Evolutionary conservation across 2,888 invertebrate genomes (phyloP).

Genomic region (Prenolepis imparis): DNA sequence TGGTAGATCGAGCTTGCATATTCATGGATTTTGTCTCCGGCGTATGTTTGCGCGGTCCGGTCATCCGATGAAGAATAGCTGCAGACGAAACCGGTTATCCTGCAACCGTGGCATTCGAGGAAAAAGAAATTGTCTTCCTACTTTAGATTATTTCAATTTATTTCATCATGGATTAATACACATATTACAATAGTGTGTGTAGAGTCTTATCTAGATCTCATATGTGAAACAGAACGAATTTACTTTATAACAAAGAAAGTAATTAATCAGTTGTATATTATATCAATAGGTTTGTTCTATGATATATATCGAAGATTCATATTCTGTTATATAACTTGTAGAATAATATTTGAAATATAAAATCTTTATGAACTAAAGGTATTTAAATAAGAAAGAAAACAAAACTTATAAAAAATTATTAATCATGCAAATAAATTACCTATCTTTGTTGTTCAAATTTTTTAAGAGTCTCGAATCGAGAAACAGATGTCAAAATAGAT

Average conservation of each 20-base stretch:
- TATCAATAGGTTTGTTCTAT: too few relatives aligned
- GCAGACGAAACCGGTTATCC: neutral
- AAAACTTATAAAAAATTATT: neutral
- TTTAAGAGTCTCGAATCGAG: too few relatives aligned
- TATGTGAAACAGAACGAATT: neutral
- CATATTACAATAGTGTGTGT: neutral
- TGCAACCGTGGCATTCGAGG: neutral
- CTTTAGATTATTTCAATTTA: conserved; percentile 5
- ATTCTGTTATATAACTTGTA: neutral
- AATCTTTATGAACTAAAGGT: neutral
- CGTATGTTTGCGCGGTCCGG: conserved; percentile 45
- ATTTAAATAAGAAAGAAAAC: neutral
- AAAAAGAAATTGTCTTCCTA: neutral
- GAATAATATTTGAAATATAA: neutral
- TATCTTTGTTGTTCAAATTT: neutral
- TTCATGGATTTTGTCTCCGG: conserved; percentile 55
- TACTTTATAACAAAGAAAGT: neutral
- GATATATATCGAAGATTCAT: neutral
- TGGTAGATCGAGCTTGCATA: conserved; percentile 58
- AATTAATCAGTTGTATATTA: neutral
- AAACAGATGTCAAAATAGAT: neutral
- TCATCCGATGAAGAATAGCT: conserved; percentile 20
- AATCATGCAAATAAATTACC: neutral
- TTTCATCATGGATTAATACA: neutral
- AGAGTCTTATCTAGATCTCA: neutral